phyloP scores from a whole-genome alignment of 2,888 invertebrate species.

The Drosophila kanekoi region DNA sequence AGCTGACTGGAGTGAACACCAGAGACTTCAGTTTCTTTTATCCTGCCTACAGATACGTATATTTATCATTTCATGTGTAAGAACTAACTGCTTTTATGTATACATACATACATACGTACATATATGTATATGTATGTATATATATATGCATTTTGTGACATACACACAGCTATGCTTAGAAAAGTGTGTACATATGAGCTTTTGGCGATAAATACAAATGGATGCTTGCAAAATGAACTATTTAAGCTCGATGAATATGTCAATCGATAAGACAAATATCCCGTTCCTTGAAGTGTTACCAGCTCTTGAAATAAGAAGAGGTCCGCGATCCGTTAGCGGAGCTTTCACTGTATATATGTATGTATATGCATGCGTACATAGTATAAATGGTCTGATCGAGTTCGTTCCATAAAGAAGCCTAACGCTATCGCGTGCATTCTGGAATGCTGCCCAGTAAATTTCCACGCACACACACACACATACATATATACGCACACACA shows the following conservation, averaged over 20 bases:
- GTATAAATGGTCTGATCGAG: slow-evolving; percentile 24
- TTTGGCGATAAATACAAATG: too few relatives aligned
- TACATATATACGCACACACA: slow-evolving; percentile 14
- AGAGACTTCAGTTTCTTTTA: neutral
- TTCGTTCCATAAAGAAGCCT: slow-evolving; percentile 34
- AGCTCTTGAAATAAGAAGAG: too few relatives aligned
- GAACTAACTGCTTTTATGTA: neutral
- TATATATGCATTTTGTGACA: neutral
- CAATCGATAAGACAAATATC: too few relatives aligned
- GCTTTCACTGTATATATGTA: too few relatives aligned
- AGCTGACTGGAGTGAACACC: neutral
- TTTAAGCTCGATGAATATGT: too few relatives aligned
- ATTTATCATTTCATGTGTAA: neutral
- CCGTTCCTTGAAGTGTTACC: too few relatives aligned
- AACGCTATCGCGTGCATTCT: slow-evolving; percentile 48
- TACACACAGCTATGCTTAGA: neutral
- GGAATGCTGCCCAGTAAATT: slow-evolving; percentile 60
- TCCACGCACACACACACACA: slow-evolving; percentile 41
- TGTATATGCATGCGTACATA: neutral
- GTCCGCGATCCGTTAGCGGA: too few relatives aligned
- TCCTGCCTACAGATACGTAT: neutral
- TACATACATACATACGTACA: neutral
- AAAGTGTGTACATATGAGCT: neutral
- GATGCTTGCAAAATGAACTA: too few relatives aligned
- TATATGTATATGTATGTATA: neutral